Conservation (phyloP, 2,113 vertebrate genomes). For the Grus americana region DNA sequence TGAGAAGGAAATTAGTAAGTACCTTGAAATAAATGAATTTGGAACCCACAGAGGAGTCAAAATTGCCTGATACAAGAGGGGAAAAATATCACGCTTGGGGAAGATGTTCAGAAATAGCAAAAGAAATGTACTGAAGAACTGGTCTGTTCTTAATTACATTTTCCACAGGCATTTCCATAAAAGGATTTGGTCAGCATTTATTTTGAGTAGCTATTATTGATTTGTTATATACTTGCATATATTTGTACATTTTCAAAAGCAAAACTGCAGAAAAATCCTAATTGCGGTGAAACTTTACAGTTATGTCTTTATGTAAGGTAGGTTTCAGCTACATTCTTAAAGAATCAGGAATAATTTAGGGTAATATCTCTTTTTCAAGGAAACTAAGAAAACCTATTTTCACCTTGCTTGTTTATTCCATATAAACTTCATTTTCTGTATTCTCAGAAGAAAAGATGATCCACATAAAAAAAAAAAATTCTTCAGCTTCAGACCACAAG, state of each 20-base stretch:
- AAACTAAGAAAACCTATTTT: not conserved
- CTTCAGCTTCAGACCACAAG: not conserved
- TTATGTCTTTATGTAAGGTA: not conserved
- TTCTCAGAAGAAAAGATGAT: not conserved
- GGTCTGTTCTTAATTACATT: not conserved
- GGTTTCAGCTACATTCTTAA: not conserved
- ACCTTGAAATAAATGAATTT: not conserved
- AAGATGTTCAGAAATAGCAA: not conserved
- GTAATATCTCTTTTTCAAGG: not conserved
- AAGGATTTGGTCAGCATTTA: not conserved
- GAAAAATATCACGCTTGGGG: not conserved
- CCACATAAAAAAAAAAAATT: not conserved
- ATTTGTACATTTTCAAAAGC: not conserved
- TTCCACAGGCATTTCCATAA: not conserved
- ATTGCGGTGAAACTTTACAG: not conserved
- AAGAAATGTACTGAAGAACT: not conserved
- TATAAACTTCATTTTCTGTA: not conserved
- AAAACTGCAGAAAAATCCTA: not conserved
- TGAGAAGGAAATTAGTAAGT: not conserved
- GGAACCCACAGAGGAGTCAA: not conserved
- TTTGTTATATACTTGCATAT: not conserved
- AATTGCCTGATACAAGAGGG: not conserved
- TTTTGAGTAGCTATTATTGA: not conserved
- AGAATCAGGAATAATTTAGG: not conserved
- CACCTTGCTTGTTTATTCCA: not conserved